A percentile compares a stretch with the other conserved stretches of the same genome.
Evolutionary conservation across 1,140 invertebrate genomes (phyloP).

Genomic region (Popillia japonica): DNA sequence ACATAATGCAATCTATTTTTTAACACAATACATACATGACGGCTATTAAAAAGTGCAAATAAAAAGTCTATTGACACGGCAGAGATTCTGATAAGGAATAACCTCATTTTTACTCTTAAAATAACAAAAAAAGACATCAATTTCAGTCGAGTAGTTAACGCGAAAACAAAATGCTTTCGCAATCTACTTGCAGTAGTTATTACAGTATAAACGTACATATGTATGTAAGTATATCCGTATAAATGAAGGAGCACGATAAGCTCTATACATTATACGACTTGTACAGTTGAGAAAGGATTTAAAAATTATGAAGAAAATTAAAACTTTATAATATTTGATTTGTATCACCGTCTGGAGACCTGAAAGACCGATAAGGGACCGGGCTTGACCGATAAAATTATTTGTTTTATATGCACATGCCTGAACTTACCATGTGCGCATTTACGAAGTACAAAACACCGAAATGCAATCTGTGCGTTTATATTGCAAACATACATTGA

Average conservation of each 20-base stretch:
- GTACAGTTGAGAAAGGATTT: background rate
- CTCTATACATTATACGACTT: background rate
- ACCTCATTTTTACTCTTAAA: conserved; percentile 32
- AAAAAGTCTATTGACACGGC: conserved; percentile 30
- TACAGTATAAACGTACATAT: background rate
- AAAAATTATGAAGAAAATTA: conserved; percentile 1
- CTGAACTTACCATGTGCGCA: too few relatives aligned
- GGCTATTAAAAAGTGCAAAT: conserved; percentile 20
- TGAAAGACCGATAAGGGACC: background rate
- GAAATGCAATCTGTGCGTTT: too few relatives aligned
- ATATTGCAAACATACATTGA: too few relatives aligned
- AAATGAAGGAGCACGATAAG: background rate
- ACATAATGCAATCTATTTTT: background rate
- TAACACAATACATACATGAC: background rate
- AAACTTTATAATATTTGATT: conserved; percentile 29
- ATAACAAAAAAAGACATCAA: conserved; percentile 29
- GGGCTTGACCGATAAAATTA: conserved; percentile 27
- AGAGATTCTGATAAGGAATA: conserved; percentile 28
- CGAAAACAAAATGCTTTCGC: conserved; percentile 30
- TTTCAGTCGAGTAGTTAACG: conserved; percentile 1
- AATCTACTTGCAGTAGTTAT: conserved; percentile 3
- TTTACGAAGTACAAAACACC: too few relatives aligned
- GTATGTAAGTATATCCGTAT: background rate
- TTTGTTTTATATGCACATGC: conserved; percentile 32
- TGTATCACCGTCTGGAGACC: conserved; percentile 5